Evolutionary conservation across 2,113 vertebrate species (phyloP).

Genomic region (Tragelaphus buxtoni): DNA sequence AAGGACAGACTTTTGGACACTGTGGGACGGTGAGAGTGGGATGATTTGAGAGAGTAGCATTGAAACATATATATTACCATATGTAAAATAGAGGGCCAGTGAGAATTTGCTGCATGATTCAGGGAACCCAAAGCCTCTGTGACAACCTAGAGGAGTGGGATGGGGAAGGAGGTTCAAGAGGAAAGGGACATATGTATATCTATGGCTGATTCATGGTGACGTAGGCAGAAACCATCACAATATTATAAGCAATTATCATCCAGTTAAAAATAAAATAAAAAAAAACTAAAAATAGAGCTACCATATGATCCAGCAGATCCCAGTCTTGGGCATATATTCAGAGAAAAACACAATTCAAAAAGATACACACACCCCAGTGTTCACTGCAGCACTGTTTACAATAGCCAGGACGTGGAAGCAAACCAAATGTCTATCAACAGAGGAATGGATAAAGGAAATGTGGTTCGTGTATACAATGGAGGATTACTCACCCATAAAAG

Average conservation of each 20-base stretch:
- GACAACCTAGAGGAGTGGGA: background rate
- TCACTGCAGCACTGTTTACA: background rate
- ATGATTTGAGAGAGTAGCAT: background rate
- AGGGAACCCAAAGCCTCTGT: background rate
- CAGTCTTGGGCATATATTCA: background rate
- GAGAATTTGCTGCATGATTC: background rate
- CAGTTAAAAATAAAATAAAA: background rate
- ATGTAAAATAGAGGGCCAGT: background rate
- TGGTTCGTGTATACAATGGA: background rate
- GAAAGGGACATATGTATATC: background rate
- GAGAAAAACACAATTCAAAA: background rate
- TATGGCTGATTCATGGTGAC: background rate
- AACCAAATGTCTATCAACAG: background rate
- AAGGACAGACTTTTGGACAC: background rate
- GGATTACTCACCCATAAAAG: background rate
- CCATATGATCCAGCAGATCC: background rate
- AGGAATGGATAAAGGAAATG: background rate
- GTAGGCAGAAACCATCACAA: background rate
- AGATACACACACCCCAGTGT: background rate
- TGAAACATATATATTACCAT: background rate
- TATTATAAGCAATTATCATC: background rate
- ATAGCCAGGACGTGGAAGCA: background rate
- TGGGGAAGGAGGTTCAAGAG: background rate
- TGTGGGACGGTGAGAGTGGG: background rate
- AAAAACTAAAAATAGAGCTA: background rate